These are phyloP conservation scores for Ceyx cyanopectus DNA, from an alignment of 2,113 vertebrate genomes.

Conservation along the genomic window DNA sequence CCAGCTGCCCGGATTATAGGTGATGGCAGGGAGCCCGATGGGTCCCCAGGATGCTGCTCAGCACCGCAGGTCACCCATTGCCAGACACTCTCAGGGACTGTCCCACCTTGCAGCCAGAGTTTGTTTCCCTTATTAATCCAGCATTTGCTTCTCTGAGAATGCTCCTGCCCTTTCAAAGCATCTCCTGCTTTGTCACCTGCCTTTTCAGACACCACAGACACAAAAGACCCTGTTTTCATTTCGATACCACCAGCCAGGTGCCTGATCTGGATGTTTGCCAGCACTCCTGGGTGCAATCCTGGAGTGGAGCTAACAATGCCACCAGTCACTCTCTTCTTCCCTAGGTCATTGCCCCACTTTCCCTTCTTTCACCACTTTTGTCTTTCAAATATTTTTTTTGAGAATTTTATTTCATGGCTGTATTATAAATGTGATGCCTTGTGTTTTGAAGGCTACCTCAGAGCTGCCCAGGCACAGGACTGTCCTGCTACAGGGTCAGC, in stretches of 20 bases:
- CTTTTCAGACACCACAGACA: neutral
- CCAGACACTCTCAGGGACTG: accelerated
- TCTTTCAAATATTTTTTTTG: neutral
- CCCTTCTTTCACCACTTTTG: neutral
- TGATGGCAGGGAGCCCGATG: accelerated
- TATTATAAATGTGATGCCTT: neutral
- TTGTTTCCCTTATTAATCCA: slow-evolving; percentile 13
- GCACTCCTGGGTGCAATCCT: neutral
- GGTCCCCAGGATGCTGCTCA: neutral
- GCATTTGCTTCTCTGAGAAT: neutral
- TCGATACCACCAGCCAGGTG: neutral
- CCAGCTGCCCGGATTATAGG: neutral
- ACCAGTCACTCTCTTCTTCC: neutral
- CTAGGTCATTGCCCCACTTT: neutral
- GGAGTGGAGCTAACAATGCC: neutral
- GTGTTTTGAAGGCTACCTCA: neutral
- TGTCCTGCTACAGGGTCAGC: neutral
- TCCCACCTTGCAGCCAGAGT: slow-evolving; percentile 2
- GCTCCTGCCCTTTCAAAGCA: neutral
- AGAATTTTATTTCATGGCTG: neutral
- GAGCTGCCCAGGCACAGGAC: neutral
- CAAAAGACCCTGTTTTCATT: neutral
- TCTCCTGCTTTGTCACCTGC: neutral
- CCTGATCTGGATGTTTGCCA: neutral
- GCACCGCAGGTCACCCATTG: accelerated